phyloP scores from a whole-genome alignment of 2,797 vertebrate species.

The Helostoma temminkii region DNA sequence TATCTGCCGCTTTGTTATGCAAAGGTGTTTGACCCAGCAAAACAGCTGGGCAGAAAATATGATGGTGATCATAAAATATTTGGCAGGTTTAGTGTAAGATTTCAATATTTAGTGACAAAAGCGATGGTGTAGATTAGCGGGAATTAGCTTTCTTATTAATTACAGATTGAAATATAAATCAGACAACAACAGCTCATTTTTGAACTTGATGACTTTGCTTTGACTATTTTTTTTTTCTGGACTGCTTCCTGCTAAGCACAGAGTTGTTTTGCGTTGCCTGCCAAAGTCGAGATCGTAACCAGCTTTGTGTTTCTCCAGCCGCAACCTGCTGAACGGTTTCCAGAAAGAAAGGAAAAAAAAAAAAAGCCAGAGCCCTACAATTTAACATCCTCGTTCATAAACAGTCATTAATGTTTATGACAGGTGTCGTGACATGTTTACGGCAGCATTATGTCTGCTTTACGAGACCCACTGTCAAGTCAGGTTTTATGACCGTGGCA shows the following conservation, averaged over 20 bases:
- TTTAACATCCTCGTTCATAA: slow-evolving; percentile 77
- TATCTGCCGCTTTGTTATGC: slow-evolving; percentile 45
- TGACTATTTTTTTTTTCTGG: slow-evolving; percentile 54
- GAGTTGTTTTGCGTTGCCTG: slow-evolving; percentile 52
- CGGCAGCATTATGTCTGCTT: slow-evolving; percentile 78
- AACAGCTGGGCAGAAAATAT: neutral
- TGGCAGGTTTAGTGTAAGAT: neutral
- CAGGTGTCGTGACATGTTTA: slow-evolving; percentile 80
- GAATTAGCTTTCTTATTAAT: slow-evolving; percentile 36
- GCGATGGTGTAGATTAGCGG: slow-evolving; percentile 6
- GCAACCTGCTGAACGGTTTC: slow-evolving; percentile 52
- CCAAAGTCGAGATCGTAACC: slow-evolving; percentile 58
- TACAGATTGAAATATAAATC: slow-evolving; percentile 19
- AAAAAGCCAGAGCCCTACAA: slow-evolving; percentile 30
- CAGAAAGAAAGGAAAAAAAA: slow-evolving; percentile 21
- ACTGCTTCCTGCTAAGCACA: slow-evolving; percentile 21
- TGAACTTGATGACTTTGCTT: slow-evolving; percentile 62
- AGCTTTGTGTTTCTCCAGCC: slow-evolving; percentile 56
- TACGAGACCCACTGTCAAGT: slow-evolving; percentile 73
- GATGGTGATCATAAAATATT: slow-evolving; percentile 13
- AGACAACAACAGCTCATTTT: slow-evolving; percentile 4
- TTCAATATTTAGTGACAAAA: slow-evolving; percentile 20
- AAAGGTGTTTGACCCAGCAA: slow-evolving; percentile 42
- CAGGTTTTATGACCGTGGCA: slow-evolving; percentile 62
- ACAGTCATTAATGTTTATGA: slow-evolving; percentile 81